Evolutionary conservation across 1,140 invertebrate genomes (phyloP).

Genomic region (Pseudoatta argentina): DNA sequence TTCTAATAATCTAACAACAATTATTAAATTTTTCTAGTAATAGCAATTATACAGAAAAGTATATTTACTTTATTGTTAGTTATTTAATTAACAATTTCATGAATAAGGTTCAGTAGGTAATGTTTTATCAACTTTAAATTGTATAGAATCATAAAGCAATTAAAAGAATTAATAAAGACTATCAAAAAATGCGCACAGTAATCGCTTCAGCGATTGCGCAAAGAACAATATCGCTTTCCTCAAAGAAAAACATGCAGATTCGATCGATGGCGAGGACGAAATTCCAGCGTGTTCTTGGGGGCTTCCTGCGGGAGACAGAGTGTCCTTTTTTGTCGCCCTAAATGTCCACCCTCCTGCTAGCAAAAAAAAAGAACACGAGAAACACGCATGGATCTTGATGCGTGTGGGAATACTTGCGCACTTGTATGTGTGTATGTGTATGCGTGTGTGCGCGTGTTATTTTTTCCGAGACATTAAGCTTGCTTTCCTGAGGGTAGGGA

Average conservation of each 20-base stretch:
- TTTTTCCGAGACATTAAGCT: constrained; percentile 86
- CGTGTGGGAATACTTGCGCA: constrained; percentile 42
- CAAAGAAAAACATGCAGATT: constrained; percentile 79
- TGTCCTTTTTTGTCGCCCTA: constrained; percentile 82
- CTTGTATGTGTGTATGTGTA: constrained; percentile 63
- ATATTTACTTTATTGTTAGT: not conserved
- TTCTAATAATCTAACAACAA: not conserved
- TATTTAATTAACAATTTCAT: not conserved
- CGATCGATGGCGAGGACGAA: constrained; percentile 78
- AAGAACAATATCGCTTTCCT: constrained; percentile 66
- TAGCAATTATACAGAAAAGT: not conserved
- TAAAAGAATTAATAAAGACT: constrained; percentile 19
- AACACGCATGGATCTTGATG: constrained; percentile 70
- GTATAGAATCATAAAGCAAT: not conserved
- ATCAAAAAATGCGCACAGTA: constrained; percentile 48
- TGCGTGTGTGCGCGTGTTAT: constrained; percentile 83
- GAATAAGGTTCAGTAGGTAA: not conserved
- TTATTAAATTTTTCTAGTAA: not conserved
- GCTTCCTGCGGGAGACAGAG: constrained; percentile 78
- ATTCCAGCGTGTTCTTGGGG: constrained; percentile 75
- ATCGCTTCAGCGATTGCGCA: constrained; percentile 62
- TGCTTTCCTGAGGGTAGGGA: constrained; percentile 79
- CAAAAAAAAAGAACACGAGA: constrained; percentile 79
- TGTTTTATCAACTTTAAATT: constrained; percentile 1
- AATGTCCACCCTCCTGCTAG: constrained; percentile 82